A percentile compares a stretch with the other conserved stretches of the same genome.
phyloP scores from a whole-genome alignment of 2,888 invertebrate species.

The Philonicus albiceps region DNA sequence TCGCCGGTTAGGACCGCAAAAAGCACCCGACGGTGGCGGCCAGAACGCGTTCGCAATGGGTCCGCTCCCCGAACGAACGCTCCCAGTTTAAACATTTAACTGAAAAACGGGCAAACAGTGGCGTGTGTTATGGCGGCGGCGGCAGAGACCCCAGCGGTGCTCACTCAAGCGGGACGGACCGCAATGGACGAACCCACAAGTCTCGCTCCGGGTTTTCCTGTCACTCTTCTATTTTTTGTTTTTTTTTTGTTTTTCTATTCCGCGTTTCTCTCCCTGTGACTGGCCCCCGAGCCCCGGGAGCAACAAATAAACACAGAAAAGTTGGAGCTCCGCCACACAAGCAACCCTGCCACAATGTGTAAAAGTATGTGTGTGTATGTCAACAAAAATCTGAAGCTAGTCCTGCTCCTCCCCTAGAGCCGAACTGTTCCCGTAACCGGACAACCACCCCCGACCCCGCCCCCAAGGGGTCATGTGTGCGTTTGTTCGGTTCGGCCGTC shows the following conservation, averaged over 20 bases:
- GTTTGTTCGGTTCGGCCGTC: neutral
- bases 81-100: slow-evolving; percentile 37
- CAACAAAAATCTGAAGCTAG: neutral
- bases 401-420: neutral
- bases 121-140: slow-evolving; percentile 49
- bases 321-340: neutral
- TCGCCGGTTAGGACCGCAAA: neutral
- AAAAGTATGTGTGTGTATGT: neutral
- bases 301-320: slow-evolving; percentile 29
- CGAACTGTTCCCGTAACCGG: neutral
- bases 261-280: slow-evolving; percentile 44
- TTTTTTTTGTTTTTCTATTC: neutral
- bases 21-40: slow-evolving; percentile 13
- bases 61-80: slow-evolving; percentile 32
- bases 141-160: slow-evolving; percentile 55
- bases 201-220: slow-evolving; percentile 47
- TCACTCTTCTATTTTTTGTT: slow-evolving; percentile 40
- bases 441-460: slow-evolving; percentile 12
- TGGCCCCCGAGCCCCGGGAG: neutral
- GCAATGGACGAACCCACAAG: slow-evolving; percentile 57
- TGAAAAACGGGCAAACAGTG: slow-evolving; percentile 47
- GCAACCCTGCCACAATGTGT: neutral
- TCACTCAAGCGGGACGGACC: slow-evolving; percentile 60
- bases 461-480: neutral
- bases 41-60: neutral